Evolutionary conservation across 92 coral and sea anemone species (phyloP).

Genomic region (Porites rus): DNA sequence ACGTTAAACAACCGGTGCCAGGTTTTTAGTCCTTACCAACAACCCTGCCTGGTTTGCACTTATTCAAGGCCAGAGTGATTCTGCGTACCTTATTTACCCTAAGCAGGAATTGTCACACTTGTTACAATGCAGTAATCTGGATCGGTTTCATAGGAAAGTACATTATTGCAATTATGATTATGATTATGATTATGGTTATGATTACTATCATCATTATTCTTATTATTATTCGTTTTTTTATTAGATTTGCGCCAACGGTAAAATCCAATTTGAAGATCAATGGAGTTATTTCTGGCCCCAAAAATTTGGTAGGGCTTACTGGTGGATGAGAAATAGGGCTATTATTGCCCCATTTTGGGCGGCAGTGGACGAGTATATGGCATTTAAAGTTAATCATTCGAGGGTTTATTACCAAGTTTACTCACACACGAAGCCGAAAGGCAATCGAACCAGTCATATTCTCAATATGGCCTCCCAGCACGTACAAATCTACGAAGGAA

Average conservation of each 20-base stretch:
- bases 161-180: neutral
- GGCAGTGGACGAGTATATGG: neutral
- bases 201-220: too few relatives aligned
- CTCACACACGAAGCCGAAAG: neutral
- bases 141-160: neutral
- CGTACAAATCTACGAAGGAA: neutral
- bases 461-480: neutral
- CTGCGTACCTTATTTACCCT: too few relatives aligned
- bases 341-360: constrained; percentile 55
- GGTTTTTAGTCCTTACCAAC: too few relatives aligned
- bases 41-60: too few relatives aligned
- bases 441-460: neutral
- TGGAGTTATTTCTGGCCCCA: constrained; percentile 39
- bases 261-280: neutral
- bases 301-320: constrained; percentile 44
- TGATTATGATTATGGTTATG: too few relatives aligned
- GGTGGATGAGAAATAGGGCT: constrained; percentile 27
- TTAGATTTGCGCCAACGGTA: constrained; percentile 17
- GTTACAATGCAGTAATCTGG: neutral
- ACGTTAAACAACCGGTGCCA: too few relatives aligned
- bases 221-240: neutral
- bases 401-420: constrained; percentile 3
- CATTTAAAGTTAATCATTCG: neutral
- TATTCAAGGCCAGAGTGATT: too few relatives aligned
- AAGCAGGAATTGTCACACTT: neutral